Evolutionary conservation across 2,113 vertebrate genomes (phyloP).

Genomic region (Gulo gulo): DNA sequence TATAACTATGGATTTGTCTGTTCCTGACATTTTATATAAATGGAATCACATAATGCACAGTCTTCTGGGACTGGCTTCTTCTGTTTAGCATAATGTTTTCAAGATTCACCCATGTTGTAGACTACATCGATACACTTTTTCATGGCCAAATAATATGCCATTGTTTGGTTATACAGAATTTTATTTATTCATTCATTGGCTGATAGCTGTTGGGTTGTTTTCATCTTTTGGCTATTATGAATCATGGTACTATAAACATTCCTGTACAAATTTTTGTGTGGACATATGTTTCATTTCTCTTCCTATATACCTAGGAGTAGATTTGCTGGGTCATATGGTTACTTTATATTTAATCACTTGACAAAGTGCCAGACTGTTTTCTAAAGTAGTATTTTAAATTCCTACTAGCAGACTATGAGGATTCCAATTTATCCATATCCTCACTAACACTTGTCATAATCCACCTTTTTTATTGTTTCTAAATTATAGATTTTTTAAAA

Average conservation of each 20-base stretch:
- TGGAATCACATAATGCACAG: not conserved
- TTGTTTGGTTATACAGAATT: not conserved
- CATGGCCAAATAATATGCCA: not conserved
- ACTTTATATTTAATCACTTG: not conserved
- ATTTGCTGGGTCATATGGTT: not conserved
- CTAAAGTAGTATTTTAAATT: not conserved
- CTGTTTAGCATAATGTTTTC: not conserved
- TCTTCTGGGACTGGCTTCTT: not conserved
- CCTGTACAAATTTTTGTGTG: not conserved
- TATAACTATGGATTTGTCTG: not conserved
- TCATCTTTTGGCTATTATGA: not conserved
- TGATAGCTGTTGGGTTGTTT: not conserved
- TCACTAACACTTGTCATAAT: not conserved
- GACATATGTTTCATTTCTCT: not conserved
- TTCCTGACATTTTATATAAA: not conserved
- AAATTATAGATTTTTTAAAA: too few relatives aligned
- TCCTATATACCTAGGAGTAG: not conserved
- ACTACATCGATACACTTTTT: not conserved
- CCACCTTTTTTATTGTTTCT: not conserved
- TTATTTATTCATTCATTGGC: not conserved
- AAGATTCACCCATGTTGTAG: not conserved
- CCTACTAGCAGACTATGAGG: not conserved
- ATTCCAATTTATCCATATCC: not conserved
- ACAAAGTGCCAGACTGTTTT: not conserved
- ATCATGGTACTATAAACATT: not conserved